These are phyloP conservation scores for Hydriomena furcata DNA, from an alignment of 2,888 invertebrate genomes.

Conservation along the genomic window DNA sequence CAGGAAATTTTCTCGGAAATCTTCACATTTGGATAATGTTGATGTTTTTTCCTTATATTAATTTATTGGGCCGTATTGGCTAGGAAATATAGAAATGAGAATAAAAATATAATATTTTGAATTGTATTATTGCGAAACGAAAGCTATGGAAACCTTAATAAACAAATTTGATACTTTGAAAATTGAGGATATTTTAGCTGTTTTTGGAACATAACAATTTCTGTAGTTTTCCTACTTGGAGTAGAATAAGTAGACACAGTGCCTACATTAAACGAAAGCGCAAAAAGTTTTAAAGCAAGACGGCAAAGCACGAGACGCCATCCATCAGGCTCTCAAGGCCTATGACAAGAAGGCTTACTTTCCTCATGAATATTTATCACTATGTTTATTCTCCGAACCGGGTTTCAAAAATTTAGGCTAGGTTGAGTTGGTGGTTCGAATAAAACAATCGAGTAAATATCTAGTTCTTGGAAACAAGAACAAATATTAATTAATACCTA, in stretches of 20 bases:
- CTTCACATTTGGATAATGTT: slow-evolving; percentile 49
- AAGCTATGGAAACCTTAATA: not conserved
- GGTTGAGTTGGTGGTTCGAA: slow-evolving; percentile 2
- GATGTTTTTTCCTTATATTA: slow-evolving; percentile 31
- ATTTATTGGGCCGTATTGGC: slow-evolving; percentile 8
- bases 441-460: too few species aligned
- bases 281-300: slow-evolving; percentile 42
- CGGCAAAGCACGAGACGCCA: slow-evolving; percentile 58
- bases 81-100: too few species aligned
- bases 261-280: not conserved
- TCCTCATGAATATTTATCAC: slow-evolving; percentile 76
- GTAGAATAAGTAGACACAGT: too few species aligned
- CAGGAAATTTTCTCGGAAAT: slow-evolving; percentile 63
- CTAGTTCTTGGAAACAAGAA: too few species aligned
- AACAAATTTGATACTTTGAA: too few species aligned
- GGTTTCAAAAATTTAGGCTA: slow-evolving; percentile 47
- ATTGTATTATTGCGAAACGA: not conserved
- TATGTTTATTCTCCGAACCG: slow-evolving; percentile 61
- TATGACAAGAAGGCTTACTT: slow-evolving; percentile 77
- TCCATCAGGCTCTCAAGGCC: slow-evolving; percentile 74
- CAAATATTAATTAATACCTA: too few species aligned
- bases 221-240: too few species aligned
- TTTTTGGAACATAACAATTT: too few species aligned
- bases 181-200: too few species aligned
- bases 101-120: not conserved